Percentiles rank a stretch among this genome's conserved stretches.
These are phyloP conservation scores for Lasaia peninsularis DNA, from an alignment of 1,140 invertebrate genomes.

Conservation along the genomic window DNA sequence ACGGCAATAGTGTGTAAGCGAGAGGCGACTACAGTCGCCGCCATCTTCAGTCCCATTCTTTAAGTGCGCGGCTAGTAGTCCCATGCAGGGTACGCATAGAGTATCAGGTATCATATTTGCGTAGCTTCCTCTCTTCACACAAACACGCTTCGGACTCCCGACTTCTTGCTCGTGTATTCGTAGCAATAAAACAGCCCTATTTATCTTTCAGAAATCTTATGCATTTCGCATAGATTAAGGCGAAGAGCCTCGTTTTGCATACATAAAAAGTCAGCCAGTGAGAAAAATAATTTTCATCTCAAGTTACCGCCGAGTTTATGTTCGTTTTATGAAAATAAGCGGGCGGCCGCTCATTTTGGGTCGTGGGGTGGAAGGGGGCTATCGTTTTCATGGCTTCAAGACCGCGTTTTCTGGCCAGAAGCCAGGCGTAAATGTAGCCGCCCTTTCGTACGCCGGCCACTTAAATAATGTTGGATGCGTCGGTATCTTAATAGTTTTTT, in stretches of 20 bases:
- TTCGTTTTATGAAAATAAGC: conserved; percentile 69
- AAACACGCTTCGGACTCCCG: too few relatives aligned
- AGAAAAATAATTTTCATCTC: conserved; percentile 45
- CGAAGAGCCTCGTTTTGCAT: conserved; percentile 20
- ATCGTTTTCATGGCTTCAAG: conserved; percentile 55
- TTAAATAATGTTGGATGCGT: conserved; percentile 15
- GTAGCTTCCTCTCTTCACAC: too few relatives aligned
- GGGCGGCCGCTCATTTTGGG: conserved; percentile 67
- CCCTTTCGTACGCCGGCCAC: conserved; percentile 45
- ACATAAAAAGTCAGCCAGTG: conserved; percentile 21
- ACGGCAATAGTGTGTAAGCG: too few relatives aligned
- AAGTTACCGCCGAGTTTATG: conserved; percentile 52
- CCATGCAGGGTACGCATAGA: too few relatives aligned
- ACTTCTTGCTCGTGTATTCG: too few relatives aligned
- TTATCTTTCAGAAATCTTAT: conserved; percentile 7
- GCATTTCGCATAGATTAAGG: conserved; percentile 7
- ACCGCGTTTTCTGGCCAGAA: conserved; percentile 44
- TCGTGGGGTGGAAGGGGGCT: conserved; percentile 34
- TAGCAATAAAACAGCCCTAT: background rate
- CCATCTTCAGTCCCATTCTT: too few relatives aligned
- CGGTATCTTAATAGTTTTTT: background rate
- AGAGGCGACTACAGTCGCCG: too few relatives aligned
- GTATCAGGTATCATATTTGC: too few relatives aligned
- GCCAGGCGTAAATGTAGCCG: conserved; percentile 40
- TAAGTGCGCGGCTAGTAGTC: too few relatives aligned